A percentile compares a stretch with the other conserved stretches of the same genome.
Conservation (phyloP, 2,888 invertebrate species). For the Oxycera nigricornis region DNA sequence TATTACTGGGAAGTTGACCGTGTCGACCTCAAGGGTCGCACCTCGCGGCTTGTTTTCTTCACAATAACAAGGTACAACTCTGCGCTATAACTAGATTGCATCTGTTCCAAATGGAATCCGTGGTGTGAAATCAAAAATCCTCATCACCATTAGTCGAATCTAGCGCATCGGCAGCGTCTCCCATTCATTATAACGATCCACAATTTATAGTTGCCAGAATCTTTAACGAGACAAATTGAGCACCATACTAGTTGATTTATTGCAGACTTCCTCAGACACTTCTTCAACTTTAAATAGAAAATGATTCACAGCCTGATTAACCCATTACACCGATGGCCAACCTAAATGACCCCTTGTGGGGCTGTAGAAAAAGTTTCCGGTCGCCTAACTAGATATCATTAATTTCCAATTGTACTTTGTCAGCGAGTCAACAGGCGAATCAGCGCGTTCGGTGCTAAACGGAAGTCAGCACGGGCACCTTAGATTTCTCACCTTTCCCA, state of each 20-base stretch:
- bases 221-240: neutral
- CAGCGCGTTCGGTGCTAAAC: neutral
- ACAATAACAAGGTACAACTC: too few relatives aligned
- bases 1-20: too few relatives aligned
- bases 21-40: too few relatives aligned
- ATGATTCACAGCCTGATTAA: neutral
- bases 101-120: too few relatives aligned
- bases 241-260: conserved; percentile 11
- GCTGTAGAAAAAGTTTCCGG: conserved; percentile 23
- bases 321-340: neutral
- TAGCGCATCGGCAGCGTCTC: neutral
- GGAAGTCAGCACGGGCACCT: conserved; percentile 26
- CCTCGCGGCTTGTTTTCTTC: too few relatives aligned
- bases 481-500: conserved; percentile 28
- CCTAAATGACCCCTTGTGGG: neutral
- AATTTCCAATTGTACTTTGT: conserved; percentile 14
- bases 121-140: too few relatives aligned
- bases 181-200: neutral
- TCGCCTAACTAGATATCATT: conserved; percentile 31
- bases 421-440: neutral
- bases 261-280: neutral
- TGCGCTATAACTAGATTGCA: too few relatives aligned
- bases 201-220: neutral
- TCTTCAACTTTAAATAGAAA: neutral
- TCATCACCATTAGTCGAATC: neutral